phyloP scores from a whole-genome alignment of 2,797 vertebrate genomes.

The Limosa lapponica region DNA sequence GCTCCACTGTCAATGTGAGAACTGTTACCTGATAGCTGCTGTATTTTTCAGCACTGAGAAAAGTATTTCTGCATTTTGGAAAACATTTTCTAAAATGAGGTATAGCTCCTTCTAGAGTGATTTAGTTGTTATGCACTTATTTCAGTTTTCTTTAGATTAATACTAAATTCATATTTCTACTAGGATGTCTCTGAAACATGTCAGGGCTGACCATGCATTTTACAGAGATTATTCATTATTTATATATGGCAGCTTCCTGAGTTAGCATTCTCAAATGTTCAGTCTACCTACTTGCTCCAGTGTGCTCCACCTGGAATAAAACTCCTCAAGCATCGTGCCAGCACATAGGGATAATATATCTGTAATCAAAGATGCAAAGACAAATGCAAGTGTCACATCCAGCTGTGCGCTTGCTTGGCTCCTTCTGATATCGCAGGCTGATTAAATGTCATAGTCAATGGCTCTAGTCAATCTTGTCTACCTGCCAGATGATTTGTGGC shows the following conservation, averaged over 20 bases:
- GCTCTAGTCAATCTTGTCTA: not conserved
- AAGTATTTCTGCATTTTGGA: not conserved
- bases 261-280: not conserved
- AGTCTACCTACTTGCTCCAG: not conserved
- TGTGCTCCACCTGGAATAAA: not conserved
- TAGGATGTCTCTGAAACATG: fast-evolving
- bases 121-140: not conserved
- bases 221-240: not conserved
- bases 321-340: not conserved
- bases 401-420: not conserved
- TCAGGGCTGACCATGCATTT: not conserved
- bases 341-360: not conserved
- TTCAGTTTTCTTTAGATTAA: not conserved
- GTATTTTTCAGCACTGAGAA: not conserved
- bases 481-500: not conserved
- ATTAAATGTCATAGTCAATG: not conserved
- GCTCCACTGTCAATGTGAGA: fast-evolving
- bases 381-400: not conserved
- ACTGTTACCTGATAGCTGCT: not conserved
- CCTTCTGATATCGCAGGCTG: not conserved
- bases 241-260: not conserved
- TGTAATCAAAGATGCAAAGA: not conserved
- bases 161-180: not conserved
- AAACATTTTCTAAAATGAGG: not conserved
- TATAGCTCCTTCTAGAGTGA: not conserved